Evolutionary conservation across 2,888 invertebrate genomes (phyloP).

Genomic region (Eupithecia tripunctaria): DNA sequence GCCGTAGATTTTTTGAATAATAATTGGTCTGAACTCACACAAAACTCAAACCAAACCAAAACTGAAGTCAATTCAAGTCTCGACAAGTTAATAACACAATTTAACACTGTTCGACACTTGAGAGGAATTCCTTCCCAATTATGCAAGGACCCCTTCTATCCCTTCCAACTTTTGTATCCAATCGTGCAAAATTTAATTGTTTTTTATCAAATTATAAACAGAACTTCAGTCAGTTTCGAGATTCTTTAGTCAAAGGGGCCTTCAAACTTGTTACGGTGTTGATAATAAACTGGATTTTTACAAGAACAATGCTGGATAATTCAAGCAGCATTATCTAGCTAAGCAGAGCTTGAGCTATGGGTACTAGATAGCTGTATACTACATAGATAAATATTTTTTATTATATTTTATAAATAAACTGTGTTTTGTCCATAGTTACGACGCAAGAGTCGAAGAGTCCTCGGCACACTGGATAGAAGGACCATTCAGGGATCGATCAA

Average conservation of each 20-base stretch:
- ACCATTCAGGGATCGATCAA: slow-evolving; percentile 86
- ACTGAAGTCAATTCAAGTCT: slow-evolving; percentile 25
- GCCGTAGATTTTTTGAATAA: background rate
- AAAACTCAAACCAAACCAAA: slow-evolving; percentile 8
- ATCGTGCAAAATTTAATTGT: slow-evolving; percentile 60
- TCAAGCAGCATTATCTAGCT: no score
- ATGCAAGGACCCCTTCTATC: slow-evolving; percentile 64
- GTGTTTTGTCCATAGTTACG: slow-evolving; percentile 63
- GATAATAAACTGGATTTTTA: background rate
- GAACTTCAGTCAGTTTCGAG: slow-evolving; percentile 35
- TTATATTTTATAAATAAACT: background rate
- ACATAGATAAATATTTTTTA: no score
- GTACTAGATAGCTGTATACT: no score
- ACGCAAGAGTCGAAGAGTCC: slow-evolving; percentile 68
- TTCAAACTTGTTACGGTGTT: slow-evolving; percentile 34
- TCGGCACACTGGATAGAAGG: slow-evolving; percentile 79
- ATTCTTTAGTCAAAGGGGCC: slow-evolving; percentile 20
- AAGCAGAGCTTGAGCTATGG: no score
- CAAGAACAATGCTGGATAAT: no score
- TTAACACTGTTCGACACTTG: slow-evolving; percentile 40
- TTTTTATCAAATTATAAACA: slow-evolving; percentile 46
- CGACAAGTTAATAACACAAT: slow-evolving; percentile 45
- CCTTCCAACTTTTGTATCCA: slow-evolving; percentile 65
- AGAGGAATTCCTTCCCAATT: slow-evolving; percentile 60
- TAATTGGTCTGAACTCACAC: background rate